Percentiles rank a stretch among this genome's conserved stretches.
Conservation (phyloP, 1,140 invertebrate genomes). For the Triops cancriformis region DNA sequence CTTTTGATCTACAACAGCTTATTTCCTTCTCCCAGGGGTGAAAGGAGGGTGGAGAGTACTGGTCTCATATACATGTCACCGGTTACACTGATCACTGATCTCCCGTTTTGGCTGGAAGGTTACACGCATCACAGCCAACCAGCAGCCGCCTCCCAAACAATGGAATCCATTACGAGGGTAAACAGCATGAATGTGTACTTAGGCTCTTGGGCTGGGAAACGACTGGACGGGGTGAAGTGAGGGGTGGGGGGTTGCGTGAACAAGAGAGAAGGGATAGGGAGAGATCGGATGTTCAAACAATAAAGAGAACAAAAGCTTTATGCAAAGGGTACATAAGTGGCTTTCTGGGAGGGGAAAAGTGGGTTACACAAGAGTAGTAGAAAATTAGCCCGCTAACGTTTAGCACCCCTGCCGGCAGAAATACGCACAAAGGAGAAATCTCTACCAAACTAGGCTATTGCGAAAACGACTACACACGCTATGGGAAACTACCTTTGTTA, state of each 20-base stretch:
- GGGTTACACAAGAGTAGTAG: no score
- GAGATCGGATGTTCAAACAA: not conserved
- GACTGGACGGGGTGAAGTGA: not conserved
- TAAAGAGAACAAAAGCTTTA: slow-evolving; percentile 11
- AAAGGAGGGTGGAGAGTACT: no score
- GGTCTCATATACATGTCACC: not conserved
- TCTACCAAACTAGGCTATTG: no score
- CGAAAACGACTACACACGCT: no score
- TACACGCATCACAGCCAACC: not conserved
- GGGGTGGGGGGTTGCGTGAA: not conserved
- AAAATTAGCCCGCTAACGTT: no score
- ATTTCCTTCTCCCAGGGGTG: not conserved
- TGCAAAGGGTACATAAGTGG: not conserved
- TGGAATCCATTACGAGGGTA: slow-evolving; percentile 10
- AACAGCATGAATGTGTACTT: slow-evolving; percentile 10
- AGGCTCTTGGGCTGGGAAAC: not conserved
- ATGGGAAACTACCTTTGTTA: no score
- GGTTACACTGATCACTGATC: not conserved
- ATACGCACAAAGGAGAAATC: no score
- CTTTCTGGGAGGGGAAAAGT: not conserved
- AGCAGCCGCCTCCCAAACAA: not conserved
- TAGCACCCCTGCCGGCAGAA: no score
- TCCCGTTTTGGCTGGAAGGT: not conserved
- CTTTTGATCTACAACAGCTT: not conserved
- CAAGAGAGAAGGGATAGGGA: not conserved